phyloP scores from a whole-genome alignment of 2,888 invertebrate species.

The Agrilus mali region DNA sequence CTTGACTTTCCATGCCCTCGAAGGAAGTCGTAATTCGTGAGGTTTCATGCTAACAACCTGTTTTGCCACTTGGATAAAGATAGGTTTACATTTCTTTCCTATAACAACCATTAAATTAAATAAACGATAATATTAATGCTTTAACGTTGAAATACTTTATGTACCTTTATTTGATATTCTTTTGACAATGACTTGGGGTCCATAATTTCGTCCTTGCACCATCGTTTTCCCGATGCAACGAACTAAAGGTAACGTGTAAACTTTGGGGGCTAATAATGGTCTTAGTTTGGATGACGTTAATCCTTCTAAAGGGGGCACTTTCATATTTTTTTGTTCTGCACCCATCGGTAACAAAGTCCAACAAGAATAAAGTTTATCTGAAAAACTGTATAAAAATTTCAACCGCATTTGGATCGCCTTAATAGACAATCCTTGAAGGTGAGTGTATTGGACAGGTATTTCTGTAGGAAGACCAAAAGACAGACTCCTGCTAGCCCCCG shows the following conservation, averaged over 20 bases:
- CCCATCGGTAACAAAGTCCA: conserved; percentile 42
- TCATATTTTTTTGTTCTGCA: conserved; percentile 31
- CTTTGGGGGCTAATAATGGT: conserved; percentile 42
- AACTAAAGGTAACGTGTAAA: conserved; percentile 50
- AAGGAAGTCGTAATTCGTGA: conserved; percentile 44
- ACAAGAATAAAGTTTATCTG: conserved; percentile 46
- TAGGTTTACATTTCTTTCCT: conserved; percentile 41
- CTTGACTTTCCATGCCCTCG: conserved; percentile 54
- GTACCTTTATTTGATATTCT: conserved; percentile 42
- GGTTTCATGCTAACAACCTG: conserved; percentile 45
- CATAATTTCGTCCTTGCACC: conserved; percentile 53
- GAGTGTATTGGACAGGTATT: conserved; percentile 44
- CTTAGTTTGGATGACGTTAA: conserved; percentile 36
- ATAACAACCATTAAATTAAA: conserved; percentile 5
- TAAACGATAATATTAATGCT: too few relatives aligned
- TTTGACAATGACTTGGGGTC: conserved; percentile 50
- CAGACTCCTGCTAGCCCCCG: conserved; percentile 38
- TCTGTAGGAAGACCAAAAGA: conserved; percentile 40
- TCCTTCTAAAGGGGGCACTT: conserved; percentile 32
- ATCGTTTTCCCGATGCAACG: conserved; percentile 51
- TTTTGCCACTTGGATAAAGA: conserved; percentile 48
- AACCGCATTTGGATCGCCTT: conserved; percentile 41
- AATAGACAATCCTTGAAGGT: conserved; percentile 37
- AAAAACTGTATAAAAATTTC: conserved; percentile 45
- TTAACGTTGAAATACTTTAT: neutral